Base-by-base conservation (phyloP, 2,888 invertebrate species). In the Dendrolimus pini region DNA sequence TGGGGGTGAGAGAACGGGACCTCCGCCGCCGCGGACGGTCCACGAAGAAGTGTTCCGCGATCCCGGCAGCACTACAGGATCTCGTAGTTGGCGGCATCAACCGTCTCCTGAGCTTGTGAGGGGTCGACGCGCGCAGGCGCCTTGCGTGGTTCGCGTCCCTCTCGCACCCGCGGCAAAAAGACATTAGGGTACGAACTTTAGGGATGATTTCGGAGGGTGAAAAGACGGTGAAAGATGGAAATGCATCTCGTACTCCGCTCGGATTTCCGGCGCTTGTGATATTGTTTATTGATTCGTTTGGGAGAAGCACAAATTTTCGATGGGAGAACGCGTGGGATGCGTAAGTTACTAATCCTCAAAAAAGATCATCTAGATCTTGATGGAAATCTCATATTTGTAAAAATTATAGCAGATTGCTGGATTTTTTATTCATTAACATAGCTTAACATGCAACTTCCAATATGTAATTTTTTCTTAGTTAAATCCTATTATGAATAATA, bases 271-370 rank as follows among this genome's bases (percentile, higher is more conserved):
- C 77, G 86, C 82, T 83, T 74, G 84, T 86, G 89, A 90, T 89
- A 88, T 89, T 86, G 86, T 86, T 89, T 89, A 90, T 90, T 88
- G 89, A 89, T 89, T 89, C 82, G 82, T 80, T 82, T 83, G 81
- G 78, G 67, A 65, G 62, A 61, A 54, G 66, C 61, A 69, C 65
- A 77, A 75, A 74, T 71, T 73, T 77, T 77, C 72, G 69, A 71
- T 75, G 72, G 69, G 64, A 69, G 55, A 54, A 47, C 54, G 55
- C 41, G 53, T 53, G 30, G 42, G 41, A 54, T 55, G 47, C 41
- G 56, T 58, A 41, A 56, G 52, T 53, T 30, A 55, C 58, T 55
- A 30, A 54, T 55, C 53, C 52, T 56, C 56, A 41, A 47, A 10
- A 9, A 9, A 47, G 2, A 47, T 47, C 2, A 7, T 47, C 47